These are phyloP conservation scores for Crioceris asparagi DNA, from an alignment of 2,888 invertebrate species.

Conservation along the genomic window DNA sequence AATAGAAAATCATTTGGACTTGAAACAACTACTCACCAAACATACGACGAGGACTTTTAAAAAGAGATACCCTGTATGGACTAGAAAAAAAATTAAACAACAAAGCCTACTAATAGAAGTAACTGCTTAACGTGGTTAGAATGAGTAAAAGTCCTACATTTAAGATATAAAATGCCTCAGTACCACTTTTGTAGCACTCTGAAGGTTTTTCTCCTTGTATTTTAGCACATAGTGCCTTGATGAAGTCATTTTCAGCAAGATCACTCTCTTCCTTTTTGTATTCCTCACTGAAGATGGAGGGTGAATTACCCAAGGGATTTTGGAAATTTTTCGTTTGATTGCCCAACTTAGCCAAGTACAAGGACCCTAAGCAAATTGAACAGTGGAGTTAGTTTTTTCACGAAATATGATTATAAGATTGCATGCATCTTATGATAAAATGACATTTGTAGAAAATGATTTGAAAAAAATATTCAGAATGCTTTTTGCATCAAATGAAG, in stretches of 20 bases:
- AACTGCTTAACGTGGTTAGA: constrained; percentile 12
- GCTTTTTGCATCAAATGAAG: no score
- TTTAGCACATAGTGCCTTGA: constrained; percentile 17
- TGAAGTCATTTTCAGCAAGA: constrained; percentile 18
- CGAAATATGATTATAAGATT: no score
- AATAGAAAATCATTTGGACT: no score
- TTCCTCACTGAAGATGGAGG: constrained; percentile 19
- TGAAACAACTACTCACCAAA: constrained; percentile 6
- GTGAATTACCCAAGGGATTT: constrained; percentile 13
- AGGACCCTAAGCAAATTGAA: constrained; percentile 18
- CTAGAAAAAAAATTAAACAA: constrained; percentile 10
- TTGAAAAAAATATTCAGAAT: no score
- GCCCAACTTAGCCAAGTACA: constrained; percentile 19
- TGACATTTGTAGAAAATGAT: no score
- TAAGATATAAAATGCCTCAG: no score
- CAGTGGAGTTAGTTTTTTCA: no score
- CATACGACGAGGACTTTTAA: constrained; percentile 5
- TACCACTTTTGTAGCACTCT: constrained; percentile 13
- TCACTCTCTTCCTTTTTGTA: constrained; percentile 20
- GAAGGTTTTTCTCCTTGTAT: constrained; percentile 20
- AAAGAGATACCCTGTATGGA: constrained; percentile 11
- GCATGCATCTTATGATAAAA: no score
- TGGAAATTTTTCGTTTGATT: constrained; percentile 18
- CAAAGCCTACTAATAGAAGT: no score
- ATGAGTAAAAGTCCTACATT: constrained; percentile 12